Evolutionary conservation across 1,140 invertebrate genomes (phyloP).

Genomic region (Anadara kagoshimensis): DNA sequence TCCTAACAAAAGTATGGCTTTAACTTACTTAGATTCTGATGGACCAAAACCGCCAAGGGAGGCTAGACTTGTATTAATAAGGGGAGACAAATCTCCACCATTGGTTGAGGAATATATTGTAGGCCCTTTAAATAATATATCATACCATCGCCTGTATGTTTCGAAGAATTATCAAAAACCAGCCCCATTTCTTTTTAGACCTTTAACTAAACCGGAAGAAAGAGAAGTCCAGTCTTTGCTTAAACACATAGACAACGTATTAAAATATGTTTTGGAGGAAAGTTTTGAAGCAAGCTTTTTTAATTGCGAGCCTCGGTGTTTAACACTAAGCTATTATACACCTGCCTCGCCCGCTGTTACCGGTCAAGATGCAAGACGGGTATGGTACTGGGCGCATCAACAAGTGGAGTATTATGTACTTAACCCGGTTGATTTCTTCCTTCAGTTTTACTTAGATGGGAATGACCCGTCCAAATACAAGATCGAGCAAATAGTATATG

Average conservation of each 20-base stretch:
- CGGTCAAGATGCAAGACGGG: constrained; percentile 29
- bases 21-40: constrained; percentile 42
- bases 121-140: constrained; percentile 44
- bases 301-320: constrained; percentile 38
- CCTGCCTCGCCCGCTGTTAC: constrained; percentile 39
- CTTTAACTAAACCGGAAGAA: constrained; percentile 28
- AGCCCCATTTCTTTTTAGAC: constrained; percentile 34
- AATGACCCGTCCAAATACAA: constrained; percentile 31
- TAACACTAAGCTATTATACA: constrained; percentile 37
- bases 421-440: constrained; percentile 52
- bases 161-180: constrained; percentile 29
- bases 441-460: constrained; percentile 46
- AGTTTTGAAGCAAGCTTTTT: constrained; percentile 44
- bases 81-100: constrained; percentile 34
- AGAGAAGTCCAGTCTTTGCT: constrained; percentile 18
- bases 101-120: constrained; percentile 60
- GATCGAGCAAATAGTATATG: constrained; percentile 51
- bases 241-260: constrained; percentile 31
- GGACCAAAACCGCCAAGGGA: constrained; percentile 46
- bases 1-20: constrained; percentile 40
- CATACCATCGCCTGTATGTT: constrained; percentile 34
- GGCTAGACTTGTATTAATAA: constrained; percentile 54
- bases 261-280: constrained; percentile 38
- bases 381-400: constrained; percentile 53
- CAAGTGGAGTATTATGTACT: constrained; percentile 42